Evolutionary conservation across 2,113 vertebrate species (phyloP).

Genomic region (Colius striatus): DNA sequence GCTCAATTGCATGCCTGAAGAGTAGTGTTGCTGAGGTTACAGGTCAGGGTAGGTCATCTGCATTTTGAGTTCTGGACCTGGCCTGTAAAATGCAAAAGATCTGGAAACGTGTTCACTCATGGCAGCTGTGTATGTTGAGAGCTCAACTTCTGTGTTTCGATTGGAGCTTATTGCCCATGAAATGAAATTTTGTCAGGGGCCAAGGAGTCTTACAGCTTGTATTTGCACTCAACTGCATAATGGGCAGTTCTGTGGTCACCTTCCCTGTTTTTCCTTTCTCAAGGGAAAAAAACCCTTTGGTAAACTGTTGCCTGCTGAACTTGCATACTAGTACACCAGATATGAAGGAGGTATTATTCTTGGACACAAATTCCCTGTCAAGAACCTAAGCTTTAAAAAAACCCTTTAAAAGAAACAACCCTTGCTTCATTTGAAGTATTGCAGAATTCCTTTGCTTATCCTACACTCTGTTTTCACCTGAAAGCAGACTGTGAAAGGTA

Average conservation of each 20-base stretch:
- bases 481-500: neutral
- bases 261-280: neutral
- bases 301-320: neutral
- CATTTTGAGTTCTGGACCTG: neutral
- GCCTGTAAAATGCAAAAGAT: neutral
- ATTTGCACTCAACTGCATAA: neutral
- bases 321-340: neutral
- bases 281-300: neutral
- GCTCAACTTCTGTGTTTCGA: neutral
- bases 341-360: neutral
- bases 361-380: neutral
- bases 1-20: neutral
- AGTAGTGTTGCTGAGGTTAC: neutral
- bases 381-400: neutral
- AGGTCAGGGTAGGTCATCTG: neutral
- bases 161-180: neutral
- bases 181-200: slow-evolving; percentile 1
- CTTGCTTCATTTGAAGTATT: neutral
- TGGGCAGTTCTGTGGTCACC: neutral
- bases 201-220: neutral
- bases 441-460: neutral
- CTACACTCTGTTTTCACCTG: neutral
- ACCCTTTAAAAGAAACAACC: neutral
- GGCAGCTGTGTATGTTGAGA: neutral
- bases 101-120: neutral